Evolutionary conservation across 2,888 invertebrate species (phyloP).

Genomic region (Corbicula japonica): DNA sequence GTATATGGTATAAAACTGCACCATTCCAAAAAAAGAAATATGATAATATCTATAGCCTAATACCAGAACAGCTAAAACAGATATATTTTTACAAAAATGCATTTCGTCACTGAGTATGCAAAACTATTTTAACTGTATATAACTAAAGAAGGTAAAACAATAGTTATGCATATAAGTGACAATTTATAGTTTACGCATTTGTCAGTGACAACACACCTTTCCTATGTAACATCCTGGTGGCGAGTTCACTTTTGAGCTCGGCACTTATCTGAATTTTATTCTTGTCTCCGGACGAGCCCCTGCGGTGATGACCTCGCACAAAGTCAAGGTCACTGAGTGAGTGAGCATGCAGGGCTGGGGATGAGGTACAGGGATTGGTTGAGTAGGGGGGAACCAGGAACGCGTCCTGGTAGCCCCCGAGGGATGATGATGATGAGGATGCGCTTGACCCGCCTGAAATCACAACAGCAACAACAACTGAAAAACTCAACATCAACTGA

Average conservation of each 20-base stretch:
- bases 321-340: slow-evolving; percentile 53
- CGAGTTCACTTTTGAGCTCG: slow-evolving; percentile 82
- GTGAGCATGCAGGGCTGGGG: slow-evolving; percentile 74
- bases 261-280: slow-evolving; percentile 80
- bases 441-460: slow-evolving; percentile 73
- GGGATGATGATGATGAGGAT: slow-evolving; percentile 65
- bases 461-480: slow-evolving; percentile 40
- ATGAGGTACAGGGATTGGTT: slow-evolving; percentile 69
- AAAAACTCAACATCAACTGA: no score
- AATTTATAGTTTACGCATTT: no score
- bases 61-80: no score
- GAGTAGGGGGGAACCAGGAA: slow-evolving; percentile 37
- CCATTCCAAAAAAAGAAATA: no score
- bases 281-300: slow-evolving; percentile 84
- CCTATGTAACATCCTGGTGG: slow-evolving; percentile 55
- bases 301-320: slow-evolving; percentile 77
- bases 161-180: no score
- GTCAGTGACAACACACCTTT: slow-evolving; percentile 58
- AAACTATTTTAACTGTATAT: no score
- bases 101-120: no score
- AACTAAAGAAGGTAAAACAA: no score
- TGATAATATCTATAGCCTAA: no score
- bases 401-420: slow-evolving; percentile 52
- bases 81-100: no score
- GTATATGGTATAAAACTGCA: no score